phyloP scores from a whole-genome alignment of 1,140 invertebrate genomes.

The Micrasema longulum region DNA sequence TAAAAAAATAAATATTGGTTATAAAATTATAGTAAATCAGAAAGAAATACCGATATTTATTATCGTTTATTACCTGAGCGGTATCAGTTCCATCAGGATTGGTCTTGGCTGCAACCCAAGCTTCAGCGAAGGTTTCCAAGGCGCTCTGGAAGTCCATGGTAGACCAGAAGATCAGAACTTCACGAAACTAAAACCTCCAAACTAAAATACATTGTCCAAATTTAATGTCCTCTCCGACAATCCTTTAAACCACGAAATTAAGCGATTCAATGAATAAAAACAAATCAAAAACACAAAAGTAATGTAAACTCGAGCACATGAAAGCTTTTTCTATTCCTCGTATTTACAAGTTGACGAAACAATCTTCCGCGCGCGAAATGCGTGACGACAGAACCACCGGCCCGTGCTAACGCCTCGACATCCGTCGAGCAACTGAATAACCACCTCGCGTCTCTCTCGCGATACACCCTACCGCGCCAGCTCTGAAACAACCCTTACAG shows the following conservation, averaged over 20 bases:
- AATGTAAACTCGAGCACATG: background rate
- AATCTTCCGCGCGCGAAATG: conserved; percentile 28
- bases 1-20: no score
- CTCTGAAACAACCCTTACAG: conserved; percentile 37
- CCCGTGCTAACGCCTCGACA: conserved; percentile 45
- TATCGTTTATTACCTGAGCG: conserved; percentile 74
- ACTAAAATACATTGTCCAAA: conserved; percentile 26
- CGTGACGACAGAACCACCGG: conserved; percentile 13
- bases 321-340: background rate
- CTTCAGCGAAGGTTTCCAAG: conserved; percentile 96
- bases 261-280: no score
- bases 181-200: conserved; percentile 15
- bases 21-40: no score
- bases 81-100: conserved; percentile 72
- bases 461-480: conserved; percentile 38
- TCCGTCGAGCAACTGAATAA: conserved; percentile 50
- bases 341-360: conserved; percentile 37
- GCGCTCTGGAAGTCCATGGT: conserved; percentile 96
- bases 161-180: conserved; percentile 13
- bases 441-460: conserved; percentile 28
- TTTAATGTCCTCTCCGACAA: conserved; percentile 3
- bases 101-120: conserved; percentile 94
- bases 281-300: no score
- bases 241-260: background rate
- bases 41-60: no score